Base-by-base conservation (phyloP, 2,888 invertebrate genomes). In the Habrosyne pyritoides region DNA sequence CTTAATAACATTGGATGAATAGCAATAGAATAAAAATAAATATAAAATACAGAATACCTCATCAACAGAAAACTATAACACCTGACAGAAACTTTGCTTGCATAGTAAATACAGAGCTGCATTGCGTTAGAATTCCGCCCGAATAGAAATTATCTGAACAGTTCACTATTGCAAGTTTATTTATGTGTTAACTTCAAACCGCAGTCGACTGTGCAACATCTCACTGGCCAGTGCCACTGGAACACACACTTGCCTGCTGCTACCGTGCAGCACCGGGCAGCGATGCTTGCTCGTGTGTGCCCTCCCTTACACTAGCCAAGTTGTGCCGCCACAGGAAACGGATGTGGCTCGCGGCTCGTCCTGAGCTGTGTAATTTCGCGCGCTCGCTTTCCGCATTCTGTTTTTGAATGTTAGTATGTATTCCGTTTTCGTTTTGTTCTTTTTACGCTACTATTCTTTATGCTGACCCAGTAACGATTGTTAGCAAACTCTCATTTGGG, bases 321-420 rank as follows among this genome's bases (percentile, higher is more conserved):
- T 66, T 54, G 60, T 46, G 62, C 60, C 63, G 60, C 64, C 69
- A 60, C 72, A 62, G 79, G 78, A 80, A 77, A 58, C 75, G 79
- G 82, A 79, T 71, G 79, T 73, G 75, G 77, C 75, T 71, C 67
- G 70, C 69, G 66, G 61, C 68, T 73, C 71, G 68, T 74, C 71
- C 73, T 74, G 77, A 79, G 76, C 76, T 76, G 77, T 78, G 81
- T 81, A 82, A 82, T 82, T 82, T 80, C 76, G 76, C 83, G 72
- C 80, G 73, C 69, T 60, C 66, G 60, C 57, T 74, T 76, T 71
- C 79, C 76, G 74, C 61, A 66, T 81, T 81, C 72, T 73, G 75
- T 81, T 80, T 81, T 77, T 73, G 67, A 72, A 76, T 71, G 71
- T 73, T 74, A 66, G 67, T 70, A 55, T 60, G 64, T 42, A 42